Percentiles rank a stretch among this genome's conserved stretches.
Conservation (phyloP, 2,888 invertebrate species). For the Amphiduros pacificus region DNA sequence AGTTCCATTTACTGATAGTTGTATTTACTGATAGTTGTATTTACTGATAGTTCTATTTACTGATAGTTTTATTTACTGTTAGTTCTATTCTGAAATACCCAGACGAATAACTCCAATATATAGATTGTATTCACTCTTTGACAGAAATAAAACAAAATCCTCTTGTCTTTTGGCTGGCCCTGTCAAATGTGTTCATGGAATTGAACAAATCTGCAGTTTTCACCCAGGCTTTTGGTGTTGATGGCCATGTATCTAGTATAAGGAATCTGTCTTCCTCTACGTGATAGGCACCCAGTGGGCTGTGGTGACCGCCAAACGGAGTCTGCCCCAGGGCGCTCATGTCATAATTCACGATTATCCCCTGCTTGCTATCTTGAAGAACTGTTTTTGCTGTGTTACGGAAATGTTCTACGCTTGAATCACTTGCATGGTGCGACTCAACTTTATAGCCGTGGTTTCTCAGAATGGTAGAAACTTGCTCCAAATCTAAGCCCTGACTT, state of each 20-base stretch:
- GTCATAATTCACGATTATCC: neutral
- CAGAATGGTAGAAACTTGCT: neutral
- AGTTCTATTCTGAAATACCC: no score
- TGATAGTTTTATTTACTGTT: no score
- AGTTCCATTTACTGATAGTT: no score
- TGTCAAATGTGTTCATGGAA: slow-evolving; percentile 20
- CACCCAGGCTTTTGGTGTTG: slow-evolving; percentile 22
- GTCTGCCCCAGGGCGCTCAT: slow-evolving; percentile 19
- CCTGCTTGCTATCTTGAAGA: neutral
- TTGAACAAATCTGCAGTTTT: slow-evolving; percentile 14
- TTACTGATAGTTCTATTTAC: no score
- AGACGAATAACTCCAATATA: no score
- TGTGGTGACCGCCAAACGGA: slow-evolving; percentile 20
- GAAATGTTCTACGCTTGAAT: neutral
- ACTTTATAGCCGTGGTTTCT: neutral
- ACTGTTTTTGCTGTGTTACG: neutral
- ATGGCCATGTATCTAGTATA: slow-evolving; percentile 22
- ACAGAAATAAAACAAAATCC: no score
- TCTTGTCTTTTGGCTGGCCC: neutral
- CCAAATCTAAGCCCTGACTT: neutral
- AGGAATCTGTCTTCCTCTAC: slow-evolving; percentile 18
- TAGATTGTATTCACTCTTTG: no score
- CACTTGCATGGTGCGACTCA: neutral
- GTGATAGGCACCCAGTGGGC: slow-evolving; percentile 26
- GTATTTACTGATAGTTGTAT: no score